A percentile compares a stretch with the other conserved stretches of the same genome.
Evolutionary conservation across 2,113 vertebrate species (phyloP).

Genomic region (Lipophrys pholis): DNA sequence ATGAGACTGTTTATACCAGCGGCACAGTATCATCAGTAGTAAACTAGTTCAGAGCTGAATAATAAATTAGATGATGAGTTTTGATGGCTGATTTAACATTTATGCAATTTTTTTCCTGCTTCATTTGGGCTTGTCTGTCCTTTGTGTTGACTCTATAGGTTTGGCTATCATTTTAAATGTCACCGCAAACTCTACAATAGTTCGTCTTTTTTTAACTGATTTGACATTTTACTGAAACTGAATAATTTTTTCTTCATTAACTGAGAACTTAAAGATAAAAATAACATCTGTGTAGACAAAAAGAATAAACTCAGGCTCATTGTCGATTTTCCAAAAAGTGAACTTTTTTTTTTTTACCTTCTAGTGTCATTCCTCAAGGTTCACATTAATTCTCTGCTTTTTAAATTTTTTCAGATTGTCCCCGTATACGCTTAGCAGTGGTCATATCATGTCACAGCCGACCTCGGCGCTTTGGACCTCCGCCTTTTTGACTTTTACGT

Average conservation of each 20-base stretch:
- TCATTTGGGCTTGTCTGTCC: background rate
- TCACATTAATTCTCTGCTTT: background rate
- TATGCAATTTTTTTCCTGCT: too few relatives aligned
- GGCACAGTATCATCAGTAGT: background rate
- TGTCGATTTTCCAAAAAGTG: too few relatives aligned
- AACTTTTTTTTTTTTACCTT: background rate
- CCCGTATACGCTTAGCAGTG: background rate
- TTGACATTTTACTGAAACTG: background rate
- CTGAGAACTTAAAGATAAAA: background rate
- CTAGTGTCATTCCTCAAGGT: background rate
- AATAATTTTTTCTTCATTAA: background rate
- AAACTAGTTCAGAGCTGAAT: background rate
- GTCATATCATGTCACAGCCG: background rate
- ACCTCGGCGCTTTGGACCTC: background rate
- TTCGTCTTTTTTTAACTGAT: background rate
- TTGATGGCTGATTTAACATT: slow-evolving; percentile 10
- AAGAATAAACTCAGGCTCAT: too few relatives aligned
- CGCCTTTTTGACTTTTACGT: background rate
- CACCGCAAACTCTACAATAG: background rate
- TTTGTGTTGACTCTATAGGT: background rate
- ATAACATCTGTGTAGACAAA: too few relatives aligned
- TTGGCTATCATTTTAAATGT: background rate
- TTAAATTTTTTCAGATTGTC: background rate
- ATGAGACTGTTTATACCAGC: slow-evolving; percentile 30
- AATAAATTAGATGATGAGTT: slow-evolving; percentile 13